These are phyloP conservation scores for Bradypus variegatus DNA, from an alignment of 2,797 vertebrate species.

Conservation along the genomic window DNA sequence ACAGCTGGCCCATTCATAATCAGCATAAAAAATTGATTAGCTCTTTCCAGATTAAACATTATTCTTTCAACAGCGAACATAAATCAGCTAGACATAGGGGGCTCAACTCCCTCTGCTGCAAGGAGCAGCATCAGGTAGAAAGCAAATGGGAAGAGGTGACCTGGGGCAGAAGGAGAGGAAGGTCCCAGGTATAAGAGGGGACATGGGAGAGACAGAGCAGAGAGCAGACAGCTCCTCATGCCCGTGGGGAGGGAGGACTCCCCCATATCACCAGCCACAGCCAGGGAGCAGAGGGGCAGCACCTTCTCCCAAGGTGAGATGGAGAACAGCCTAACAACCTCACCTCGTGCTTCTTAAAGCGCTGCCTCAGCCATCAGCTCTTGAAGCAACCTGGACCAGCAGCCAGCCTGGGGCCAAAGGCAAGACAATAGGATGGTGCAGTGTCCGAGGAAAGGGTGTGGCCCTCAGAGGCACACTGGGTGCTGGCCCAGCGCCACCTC, in stretches of 20 bases:
- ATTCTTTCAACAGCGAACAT: constrained; percentile 78
- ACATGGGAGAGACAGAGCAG: neutral
- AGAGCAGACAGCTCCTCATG: neutral
- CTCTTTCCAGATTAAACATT: constrained; percentile 82
- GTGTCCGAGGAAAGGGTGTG: neutral
- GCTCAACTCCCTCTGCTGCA: neutral
- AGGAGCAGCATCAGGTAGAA: neutral
- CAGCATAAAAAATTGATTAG: constrained; percentile 84
- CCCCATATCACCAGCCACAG: neutral
- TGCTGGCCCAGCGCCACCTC: neutral
- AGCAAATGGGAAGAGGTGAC: neutral
- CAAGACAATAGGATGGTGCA: neutral
- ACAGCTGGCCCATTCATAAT: constrained; percentile 83
- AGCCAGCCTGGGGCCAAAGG: neutral
- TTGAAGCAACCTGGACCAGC: neutral
- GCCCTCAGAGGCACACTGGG: neutral
- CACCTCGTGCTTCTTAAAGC: neutral
- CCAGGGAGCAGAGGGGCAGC: neutral
- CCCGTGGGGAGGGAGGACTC: neutral
- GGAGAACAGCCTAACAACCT: neutral
- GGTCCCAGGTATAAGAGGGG: no score
- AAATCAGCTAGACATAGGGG: constrained; percentile 73
- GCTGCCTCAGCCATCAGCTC: neutral
- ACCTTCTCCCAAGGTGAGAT: neutral
- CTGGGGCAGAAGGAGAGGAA: neutral